These are phyloP conservation scores for Triplophysa tibetana DNA, from an alignment of 2,113 vertebrate species.

Conservation along the genomic window DNA sequence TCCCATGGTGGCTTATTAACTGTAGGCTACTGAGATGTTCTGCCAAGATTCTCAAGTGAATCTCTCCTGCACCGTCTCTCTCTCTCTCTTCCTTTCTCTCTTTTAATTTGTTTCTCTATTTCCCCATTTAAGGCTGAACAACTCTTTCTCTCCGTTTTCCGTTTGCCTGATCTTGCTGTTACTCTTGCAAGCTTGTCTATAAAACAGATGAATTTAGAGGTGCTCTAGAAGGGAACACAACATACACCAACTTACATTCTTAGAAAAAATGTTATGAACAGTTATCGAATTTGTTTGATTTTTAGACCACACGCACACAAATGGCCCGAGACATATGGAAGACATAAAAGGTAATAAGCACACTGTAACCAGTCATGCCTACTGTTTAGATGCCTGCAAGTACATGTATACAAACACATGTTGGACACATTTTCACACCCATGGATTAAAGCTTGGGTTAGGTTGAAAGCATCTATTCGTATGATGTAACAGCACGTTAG, in stretches of 20 bases:
- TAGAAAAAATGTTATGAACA: neutral
- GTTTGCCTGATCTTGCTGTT: slow-evolving; percentile 11
- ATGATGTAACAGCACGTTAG: slow-evolving; percentile 33
- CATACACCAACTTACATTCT: neutral
- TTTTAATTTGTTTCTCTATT: neutral
- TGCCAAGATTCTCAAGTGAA: slow-evolving; percentile 49
- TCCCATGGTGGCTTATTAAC: slow-evolving; percentile 61
- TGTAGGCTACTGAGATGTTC: slow-evolving; percentile 50
- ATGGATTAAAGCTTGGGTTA: slow-evolving; percentile 32
- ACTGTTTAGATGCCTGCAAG: neutral
- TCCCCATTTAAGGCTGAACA: slow-evolving; percentile 5
- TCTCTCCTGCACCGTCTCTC: neutral
- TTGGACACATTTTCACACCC: slow-evolving; percentile 47
- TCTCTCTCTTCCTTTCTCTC: slow-evolving; percentile 20
- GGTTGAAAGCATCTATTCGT: slow-evolving; percentile 26
- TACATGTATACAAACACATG: slow-evolving; percentile 9
- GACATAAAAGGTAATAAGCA: slow-evolving; percentile 46
- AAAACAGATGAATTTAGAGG: slow-evolving; percentile 10
- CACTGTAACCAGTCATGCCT: neutral
- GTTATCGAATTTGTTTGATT: neutral
- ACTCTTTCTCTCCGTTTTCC: slow-evolving; percentile 1
- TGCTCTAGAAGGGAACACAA: slow-evolving; percentile 7
- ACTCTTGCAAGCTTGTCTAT: neutral
- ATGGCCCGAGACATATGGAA: slow-evolving; percentile 41
- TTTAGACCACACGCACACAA: slow-evolving; percentile 45